phyloP scores from a whole-genome alignment of 2,888 invertebrate species.

The Gastracanthus pulcherrimus region DNA sequence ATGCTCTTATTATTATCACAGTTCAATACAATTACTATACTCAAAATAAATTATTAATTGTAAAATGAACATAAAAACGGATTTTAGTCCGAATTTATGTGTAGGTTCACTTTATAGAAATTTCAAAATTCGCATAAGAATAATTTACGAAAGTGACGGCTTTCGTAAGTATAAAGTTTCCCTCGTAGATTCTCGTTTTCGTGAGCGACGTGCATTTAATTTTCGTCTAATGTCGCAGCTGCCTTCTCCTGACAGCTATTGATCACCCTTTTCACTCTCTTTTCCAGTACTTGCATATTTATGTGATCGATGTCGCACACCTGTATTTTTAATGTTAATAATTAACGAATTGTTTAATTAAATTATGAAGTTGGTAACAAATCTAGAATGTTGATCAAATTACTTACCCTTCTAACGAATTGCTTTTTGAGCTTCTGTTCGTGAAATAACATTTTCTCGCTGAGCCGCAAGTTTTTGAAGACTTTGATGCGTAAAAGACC shows the following conservation, averaged over 20 bases:
- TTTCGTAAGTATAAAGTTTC: neutral
- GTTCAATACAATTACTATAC: no score
- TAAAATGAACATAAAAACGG: no score
- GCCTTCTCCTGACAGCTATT: neutral
- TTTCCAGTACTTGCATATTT: conserved; percentile 56
- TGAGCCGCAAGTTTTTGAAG: conserved; percentile 62
- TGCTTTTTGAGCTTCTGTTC: conserved; percentile 60
- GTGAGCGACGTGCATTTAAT: no score
- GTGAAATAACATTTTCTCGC: conserved; percentile 64
- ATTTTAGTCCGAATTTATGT: no score
- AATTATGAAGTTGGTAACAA: neutral
- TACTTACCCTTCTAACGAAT: conserved; percentile 63
- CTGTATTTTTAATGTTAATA: no score
- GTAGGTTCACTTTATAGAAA: no score
- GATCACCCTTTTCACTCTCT: conserved; percentile 59
- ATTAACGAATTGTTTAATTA: no score
- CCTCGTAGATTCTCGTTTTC: no score
- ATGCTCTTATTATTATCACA: no score
- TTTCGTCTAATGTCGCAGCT: neutral
- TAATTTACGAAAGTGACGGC: neutral
- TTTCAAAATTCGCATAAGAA: neutral
- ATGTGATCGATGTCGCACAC: conserved; percentile 64
- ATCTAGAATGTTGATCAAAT: neutral
- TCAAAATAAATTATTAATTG: neutral
- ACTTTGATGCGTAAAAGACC: conserved; percentile 62